Evolutionary conservation across 2,797 vertebrate species (phyloP).

Genomic region (Ataeniobius toweri): DNA sequence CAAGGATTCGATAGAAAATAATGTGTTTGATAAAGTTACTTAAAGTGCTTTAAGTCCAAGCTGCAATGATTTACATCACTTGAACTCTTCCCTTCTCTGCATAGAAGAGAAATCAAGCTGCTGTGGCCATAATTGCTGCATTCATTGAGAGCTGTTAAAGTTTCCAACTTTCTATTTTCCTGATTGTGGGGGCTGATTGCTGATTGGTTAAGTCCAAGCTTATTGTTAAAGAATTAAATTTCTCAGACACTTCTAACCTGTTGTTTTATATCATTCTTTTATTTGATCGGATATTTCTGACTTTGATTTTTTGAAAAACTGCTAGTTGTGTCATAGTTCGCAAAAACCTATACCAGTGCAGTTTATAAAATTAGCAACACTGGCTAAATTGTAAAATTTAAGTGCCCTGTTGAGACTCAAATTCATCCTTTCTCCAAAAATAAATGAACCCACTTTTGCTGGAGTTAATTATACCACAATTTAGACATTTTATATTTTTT

Average conservation of each 20-base stretch:
- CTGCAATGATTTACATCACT: neutral
- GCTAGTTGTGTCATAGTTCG: neutral
- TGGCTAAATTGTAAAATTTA: neutral
- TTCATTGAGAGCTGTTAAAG: neutral
- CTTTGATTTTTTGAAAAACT: neutral
- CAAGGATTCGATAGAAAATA: neutral
- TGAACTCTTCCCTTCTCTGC: neutral
- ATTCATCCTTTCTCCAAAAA: constrained; percentile 42
- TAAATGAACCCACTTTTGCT: constrained; percentile 53
- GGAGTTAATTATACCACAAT: constrained; percentile 72
- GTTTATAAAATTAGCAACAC: constrained; percentile 1
- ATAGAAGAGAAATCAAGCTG: neutral
- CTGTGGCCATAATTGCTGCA: neutral
- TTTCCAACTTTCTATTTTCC: neutral
- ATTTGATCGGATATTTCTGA: neutral
- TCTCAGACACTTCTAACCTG: neutral
- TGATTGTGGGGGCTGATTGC: neutral
- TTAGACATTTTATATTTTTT: constrained; percentile 46
- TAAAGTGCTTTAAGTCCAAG: neutral
- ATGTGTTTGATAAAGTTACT: neutral
- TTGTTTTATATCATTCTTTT: neutral
- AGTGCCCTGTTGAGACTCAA: neutral
- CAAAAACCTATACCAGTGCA: neutral
- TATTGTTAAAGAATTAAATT: neutral
- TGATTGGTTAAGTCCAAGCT: neutral